Evolutionary conservation across 2,797 vertebrate species (phyloP), one percentile per base, ranked within the genome.

Genomic region (Periparus ater): DNA sequence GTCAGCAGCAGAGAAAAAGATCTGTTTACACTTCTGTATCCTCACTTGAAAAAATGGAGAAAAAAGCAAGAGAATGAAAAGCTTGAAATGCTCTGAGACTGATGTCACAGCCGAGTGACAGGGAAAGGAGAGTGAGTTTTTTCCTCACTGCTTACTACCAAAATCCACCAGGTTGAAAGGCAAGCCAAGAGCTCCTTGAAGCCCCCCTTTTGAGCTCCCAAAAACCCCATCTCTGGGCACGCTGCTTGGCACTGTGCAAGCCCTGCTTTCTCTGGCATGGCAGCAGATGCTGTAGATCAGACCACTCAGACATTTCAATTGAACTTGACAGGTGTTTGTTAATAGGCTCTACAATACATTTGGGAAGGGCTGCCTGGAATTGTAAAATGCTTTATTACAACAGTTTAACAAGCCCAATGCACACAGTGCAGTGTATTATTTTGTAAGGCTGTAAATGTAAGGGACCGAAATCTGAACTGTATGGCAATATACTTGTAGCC

Each of bases 261-360:
- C 79, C 54, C 77, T 54, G 73, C 75, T 58, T 48, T 50, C 81
- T 8, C 72, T 38, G 42, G 74, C 80, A 55, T 0, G 0, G 73
- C 91, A 90, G 67, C 84, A 92, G 76, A 57, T 1, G 0, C 55
- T 50, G 65, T 23, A 79, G 40, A 86, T 88, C 85, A 89, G 89
- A 44, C 74, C 86, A 75, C 82, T 89, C 45, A 76, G 89, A 74
- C 61, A 38, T 62, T 76, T 81, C 94, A 82, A 72, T 71, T 57
- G 74, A 88, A 68, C 85, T 36, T 87, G 95, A 68, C 81, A 94
- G 91, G 89, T 95, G 89, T 80, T 95, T 89, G 89, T 53, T 91
- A 93, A 94, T 8, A 38, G 85, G 66, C 42, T 76, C 85, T 66
- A 70, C 66, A 62, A 81, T 45, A 68, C 45, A 0, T 75, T 71